Base-by-base conservation (phyloP, 2,113 vertebrate genomes). In the Smithornis capensis region DNA sequence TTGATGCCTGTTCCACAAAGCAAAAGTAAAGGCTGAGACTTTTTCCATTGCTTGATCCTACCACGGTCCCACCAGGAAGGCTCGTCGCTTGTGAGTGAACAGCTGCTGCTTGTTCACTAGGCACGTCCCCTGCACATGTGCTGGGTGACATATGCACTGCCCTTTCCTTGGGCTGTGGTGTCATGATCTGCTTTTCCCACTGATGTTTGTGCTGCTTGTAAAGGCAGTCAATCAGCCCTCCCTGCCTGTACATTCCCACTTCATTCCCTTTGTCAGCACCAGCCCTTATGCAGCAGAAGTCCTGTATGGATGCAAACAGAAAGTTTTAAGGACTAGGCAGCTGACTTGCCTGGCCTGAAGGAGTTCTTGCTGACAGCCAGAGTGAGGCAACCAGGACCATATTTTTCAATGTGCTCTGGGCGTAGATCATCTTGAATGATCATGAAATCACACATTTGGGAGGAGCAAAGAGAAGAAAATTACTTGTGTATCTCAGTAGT, bases 31-130 rank as follows among this genome's bases (percentile, higher is more conserved):
- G 37, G 37, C 80, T 42, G 27, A 64, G 74, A 25, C n/a, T 68
- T 82, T 92, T 19, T 70, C 81, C 31, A 2, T 13, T 73, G 37
- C 53, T 59, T 12, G 59, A 33, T 33, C 10, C 47, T 38, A 3
- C 9, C 52, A 19, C 47, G n/a, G 29, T 93, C 64, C 73, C 89
- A 67, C 28, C 44, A 76, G 75, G 67, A 95, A 67, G 77, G 67
- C 59, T 86, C 1, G 0, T 50, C 44, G 18, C 57, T 88, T 60
- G 62, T 17, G 37, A 49, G 71, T 19, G 56, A 87, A 7, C 70
- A 84, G 77, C 81, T 89, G 73, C 53, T 0, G 0, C 53, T 81
- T 6, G 1, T 49, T 71, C 57, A 14, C 17, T 67, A 44, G 83
- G 44, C 62, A 15, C 0, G 0, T 38, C 53, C 74, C n/a, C 79